Evolutionary conservation across 2,113 vertebrate genomes (phyloP).

Genomic region (Passer montanus): DNA sequence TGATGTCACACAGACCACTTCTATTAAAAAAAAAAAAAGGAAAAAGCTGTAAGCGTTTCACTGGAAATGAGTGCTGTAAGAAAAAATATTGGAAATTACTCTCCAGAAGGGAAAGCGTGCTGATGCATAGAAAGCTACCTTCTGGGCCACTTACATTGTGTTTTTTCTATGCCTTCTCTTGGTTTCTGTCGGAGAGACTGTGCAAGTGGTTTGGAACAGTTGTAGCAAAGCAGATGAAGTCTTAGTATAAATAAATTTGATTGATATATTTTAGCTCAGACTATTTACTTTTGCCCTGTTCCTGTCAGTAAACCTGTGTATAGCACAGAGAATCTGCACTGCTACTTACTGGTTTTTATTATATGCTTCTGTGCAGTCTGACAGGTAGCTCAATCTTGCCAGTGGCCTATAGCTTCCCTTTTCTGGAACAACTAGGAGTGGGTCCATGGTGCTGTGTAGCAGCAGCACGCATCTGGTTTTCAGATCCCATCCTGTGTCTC

Average conservation of each 20-base stretch:
- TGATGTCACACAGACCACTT: not conserved
- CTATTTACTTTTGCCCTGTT: not conserved
- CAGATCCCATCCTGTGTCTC: not conserved
- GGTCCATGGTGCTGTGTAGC: not conserved
- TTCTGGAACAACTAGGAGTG: not conserved
- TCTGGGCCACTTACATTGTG: not conserved
- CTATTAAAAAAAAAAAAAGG: not conserved
- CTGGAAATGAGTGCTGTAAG: not conserved
- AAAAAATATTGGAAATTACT: not conserved
- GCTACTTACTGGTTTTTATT: not conserved
- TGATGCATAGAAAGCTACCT: not conserved
- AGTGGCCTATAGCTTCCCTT: not conserved
- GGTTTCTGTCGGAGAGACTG: not conserved
- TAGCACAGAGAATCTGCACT: not conserved
- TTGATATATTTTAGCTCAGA: not conserved
- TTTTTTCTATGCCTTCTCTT: not conserved
- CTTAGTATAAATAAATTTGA: not conserved
- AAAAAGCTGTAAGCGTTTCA: not conserved
- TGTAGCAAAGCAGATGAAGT: not conserved
- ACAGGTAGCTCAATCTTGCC: not conserved
- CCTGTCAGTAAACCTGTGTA: not conserved
- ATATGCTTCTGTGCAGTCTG: rapidly evolving
- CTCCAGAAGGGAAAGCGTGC: not conserved
- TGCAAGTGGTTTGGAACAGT: not conserved
- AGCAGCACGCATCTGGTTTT: not conserved